Percentiles rank a stretch among this genome's conserved stretches.
These are phyloP conservation scores for Novumbra hubbsi DNA, from an alignment of 2,797 vertebrate genomes.

Conservation along the genomic window DNA sequence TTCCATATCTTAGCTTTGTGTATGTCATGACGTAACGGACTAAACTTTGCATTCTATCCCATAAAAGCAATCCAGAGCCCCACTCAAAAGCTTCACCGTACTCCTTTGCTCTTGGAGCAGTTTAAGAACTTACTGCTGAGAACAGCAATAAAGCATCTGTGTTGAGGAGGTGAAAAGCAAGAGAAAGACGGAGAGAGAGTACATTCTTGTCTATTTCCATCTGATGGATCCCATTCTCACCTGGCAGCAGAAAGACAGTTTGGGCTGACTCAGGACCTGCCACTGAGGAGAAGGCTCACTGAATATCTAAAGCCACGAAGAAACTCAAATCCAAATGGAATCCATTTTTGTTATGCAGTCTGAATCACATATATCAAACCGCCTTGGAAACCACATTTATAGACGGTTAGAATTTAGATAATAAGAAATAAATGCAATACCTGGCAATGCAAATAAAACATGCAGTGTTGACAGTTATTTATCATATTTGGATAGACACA, in stretches of 20 bases:
- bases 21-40: no score
- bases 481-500: not conserved
- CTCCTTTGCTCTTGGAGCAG: not conserved
- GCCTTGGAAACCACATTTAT: no score
- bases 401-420: no score
- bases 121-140: not conserved
- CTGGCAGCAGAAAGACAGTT: conserved; percentile 35
- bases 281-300: conserved; percentile 2
- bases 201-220: conserved; percentile 10
- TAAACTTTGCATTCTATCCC: not conserved
- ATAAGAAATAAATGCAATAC: no score
- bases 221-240: conserved; percentile 42
- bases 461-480: not conserved
- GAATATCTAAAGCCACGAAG: conserved; percentile 5
- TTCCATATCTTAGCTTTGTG: no score
- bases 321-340: no score
- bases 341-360: no score
- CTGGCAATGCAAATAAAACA: not conserved
- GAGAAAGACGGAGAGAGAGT: conserved; percentile 18
- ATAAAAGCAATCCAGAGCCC: not conserved
- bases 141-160: not conserved
- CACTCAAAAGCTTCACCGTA: not conserved
- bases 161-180: not conserved
- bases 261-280: conserved; percentile 19
- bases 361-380: not conserved